These are phyloP conservation scores for Agelaius phoeniceus DNA, from an alignment of 2,113 vertebrate genomes.

Conservation along the genomic window DNA sequence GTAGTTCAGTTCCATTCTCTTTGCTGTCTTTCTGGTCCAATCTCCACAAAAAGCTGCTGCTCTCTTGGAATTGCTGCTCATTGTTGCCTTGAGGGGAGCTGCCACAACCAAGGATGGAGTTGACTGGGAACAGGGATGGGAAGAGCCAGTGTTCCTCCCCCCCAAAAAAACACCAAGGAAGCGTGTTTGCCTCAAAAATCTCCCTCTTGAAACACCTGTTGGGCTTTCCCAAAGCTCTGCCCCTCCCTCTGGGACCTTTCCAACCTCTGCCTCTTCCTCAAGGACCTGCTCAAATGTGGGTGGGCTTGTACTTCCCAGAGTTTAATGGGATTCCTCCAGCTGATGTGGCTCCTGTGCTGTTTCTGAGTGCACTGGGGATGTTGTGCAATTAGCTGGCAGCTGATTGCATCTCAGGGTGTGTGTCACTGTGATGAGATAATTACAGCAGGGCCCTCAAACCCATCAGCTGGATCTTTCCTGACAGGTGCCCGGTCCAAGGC, in stretches of 20 bases:
- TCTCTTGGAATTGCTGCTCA: neutral
- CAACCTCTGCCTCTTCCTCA: neutral
- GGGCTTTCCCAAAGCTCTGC: neutral
- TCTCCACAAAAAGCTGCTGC: neutral
- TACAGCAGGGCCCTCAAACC: neutral
- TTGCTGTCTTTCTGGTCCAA: neutral
- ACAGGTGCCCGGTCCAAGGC: fast-evolving
- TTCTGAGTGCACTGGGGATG: neutral
- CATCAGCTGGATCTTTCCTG: neutral
- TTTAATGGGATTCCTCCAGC: neutral
- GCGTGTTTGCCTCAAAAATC: neutral
- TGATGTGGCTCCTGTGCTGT: neutral
- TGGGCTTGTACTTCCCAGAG: neutral
- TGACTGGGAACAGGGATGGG: neutral
- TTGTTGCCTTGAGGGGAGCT: neutral
- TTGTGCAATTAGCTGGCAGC: neutral
- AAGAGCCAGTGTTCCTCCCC: neutral
- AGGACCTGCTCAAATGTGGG: neutral
- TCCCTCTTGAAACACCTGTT: neutral
- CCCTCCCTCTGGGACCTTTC: neutral
- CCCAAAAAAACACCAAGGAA: neutral
- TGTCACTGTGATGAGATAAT: neutral
- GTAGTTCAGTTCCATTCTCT: neutral
- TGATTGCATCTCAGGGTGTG: neutral
- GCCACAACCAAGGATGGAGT: neutral